phyloP scores from a whole-genome alignment of 2,113 vertebrate species.

The Scatophagus argus region DNA sequence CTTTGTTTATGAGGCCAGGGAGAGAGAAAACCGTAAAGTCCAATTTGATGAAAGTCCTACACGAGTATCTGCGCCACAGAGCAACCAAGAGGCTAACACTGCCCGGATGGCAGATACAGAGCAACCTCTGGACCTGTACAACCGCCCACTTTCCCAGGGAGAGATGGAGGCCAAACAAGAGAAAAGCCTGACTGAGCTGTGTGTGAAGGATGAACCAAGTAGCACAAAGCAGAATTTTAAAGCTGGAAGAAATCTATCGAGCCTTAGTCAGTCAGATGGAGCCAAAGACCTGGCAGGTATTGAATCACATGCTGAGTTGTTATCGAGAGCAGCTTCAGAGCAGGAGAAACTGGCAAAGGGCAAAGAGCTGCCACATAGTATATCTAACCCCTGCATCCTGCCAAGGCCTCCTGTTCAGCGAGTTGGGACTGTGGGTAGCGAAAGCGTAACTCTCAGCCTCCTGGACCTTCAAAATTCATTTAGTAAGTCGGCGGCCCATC shows the following conservation, averaged over 20 bases:
- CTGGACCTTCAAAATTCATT: conserved; percentile 84
- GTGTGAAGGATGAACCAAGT: conserved; percentile 59
- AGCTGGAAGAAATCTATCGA: conserved; percentile 37
- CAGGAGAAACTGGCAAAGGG: neutral
- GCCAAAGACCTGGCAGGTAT: neutral
- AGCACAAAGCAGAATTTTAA: conserved; percentile 33
- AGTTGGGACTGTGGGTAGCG: neutral
- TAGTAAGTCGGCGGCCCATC: conserved; percentile 81
- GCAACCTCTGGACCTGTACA: neutral
- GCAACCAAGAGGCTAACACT: conserved; percentile 30
- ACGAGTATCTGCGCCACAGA: conserved; percentile 17
- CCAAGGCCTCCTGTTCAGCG: conserved; percentile 23
- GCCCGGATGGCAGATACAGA: conserved; percentile 26
- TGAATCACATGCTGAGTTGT: conserved; percentile 16
- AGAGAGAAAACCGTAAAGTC: conserved; percentile 37
- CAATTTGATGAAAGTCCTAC: conserved; percentile 40
- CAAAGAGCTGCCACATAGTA: conserved; percentile 53
- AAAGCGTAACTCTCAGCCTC: conserved; percentile 40
- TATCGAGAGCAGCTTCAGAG: conserved; percentile 1
- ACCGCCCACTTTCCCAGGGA: neutral
- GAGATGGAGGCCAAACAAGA: conserved; percentile 21
- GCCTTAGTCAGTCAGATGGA: conserved; percentile 49
- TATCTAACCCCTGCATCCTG: conserved; percentile 17
- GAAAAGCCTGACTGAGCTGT: conserved; percentile 15
- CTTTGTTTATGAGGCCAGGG: conserved; percentile 1